A percentile compares a stretch with the other conserved stretches of the same genome.
These are phyloP conservation scores for Stenodera caucasica DNA, from an alignment of 2,888 invertebrate genomes.

Conservation along the genomic window DNA sequence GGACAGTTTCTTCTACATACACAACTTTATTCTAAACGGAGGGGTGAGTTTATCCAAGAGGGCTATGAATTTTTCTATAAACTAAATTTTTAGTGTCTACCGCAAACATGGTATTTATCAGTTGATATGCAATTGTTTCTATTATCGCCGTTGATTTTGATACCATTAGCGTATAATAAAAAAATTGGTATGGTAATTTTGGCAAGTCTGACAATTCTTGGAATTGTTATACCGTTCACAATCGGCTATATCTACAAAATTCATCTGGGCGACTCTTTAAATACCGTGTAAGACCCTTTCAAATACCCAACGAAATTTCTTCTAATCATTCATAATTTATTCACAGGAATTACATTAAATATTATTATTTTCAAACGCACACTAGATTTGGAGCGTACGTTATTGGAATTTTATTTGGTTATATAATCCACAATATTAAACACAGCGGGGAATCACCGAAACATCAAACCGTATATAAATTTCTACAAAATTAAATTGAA, in stretches of 20 bases:
- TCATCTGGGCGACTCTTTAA: neutral
- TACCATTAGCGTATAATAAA: conserved; percentile 30
- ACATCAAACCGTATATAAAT: too few species aligned
- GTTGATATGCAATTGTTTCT: conserved; percentile 43
- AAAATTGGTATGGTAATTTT: conserved; percentile 18
- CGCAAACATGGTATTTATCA: conserved; percentile 41
- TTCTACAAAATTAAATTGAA: too few species aligned
- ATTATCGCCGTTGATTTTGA: conserved; percentile 37
- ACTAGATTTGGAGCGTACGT: conserved; percentile 18
- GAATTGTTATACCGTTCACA: conserved; percentile 11
- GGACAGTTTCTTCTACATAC: conserved; percentile 20
- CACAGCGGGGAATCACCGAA: neutral
- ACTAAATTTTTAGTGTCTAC: conserved; percentile 35
- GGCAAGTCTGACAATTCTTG: conserved; percentile 10
- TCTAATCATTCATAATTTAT: neutral
- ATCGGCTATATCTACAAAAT: conserved; percentile 9
- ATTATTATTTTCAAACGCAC: conserved; percentile 17
- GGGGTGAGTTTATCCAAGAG: conserved; percentile 9
- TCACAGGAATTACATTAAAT: neutral
- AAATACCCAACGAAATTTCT: neutral
- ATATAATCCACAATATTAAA: conserved; percentile 6
- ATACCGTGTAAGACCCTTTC: neutral
- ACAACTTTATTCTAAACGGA: conserved; percentile 16
- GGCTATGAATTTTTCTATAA: neutral
- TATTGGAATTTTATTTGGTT: conserved; percentile 19